phyloP scores from a whole-genome alignment of 53 echinoderm and acorn worm species.

The Hippasteria phrygiana region DNA sequence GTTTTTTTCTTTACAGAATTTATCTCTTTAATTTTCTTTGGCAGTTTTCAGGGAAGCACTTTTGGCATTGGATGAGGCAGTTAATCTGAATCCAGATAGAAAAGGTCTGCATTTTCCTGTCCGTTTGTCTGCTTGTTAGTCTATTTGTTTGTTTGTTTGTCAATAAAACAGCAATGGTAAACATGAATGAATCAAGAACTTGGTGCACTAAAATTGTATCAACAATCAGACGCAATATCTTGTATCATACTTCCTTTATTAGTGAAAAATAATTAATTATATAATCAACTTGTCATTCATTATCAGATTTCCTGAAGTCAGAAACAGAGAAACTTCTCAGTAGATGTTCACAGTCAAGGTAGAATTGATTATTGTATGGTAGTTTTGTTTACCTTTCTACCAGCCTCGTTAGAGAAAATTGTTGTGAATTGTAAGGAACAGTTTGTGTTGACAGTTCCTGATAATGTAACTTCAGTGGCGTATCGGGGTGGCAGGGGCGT shows the following conservation, averaged over 20 bases:
- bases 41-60: conserved; percentile 42
- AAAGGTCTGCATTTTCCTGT: neutral
- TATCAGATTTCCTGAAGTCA: conserved; percentile 23
- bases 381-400: too few relatives aligned
- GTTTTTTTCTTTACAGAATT: too few relatives aligned
- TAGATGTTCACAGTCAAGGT: conserved; percentile 29
- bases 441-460: too few relatives aligned
- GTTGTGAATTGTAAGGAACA: too few relatives aligned
- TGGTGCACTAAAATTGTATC: too few relatives aligned
- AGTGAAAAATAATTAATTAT: neutral
- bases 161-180: too few relatives aligned
- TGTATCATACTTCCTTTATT: too few relatives aligned
- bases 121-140: neutral
- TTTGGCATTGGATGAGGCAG: conserved; percentile 34
- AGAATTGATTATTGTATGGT: neutral
- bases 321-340: conserved; percentile 30
- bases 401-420: too few relatives aligned
- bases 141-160: neutral
- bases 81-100: neutral
- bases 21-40: neutral
- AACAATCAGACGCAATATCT: too few relatives aligned
- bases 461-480: too few relatives aligned
- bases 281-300: neutral
- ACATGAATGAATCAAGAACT: too few relatives aligned
- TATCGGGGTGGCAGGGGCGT: too few relatives aligned